Evolutionary conservation across 2,888 invertebrate species (phyloP), one percentile per base, ranked within the genome.

Genomic region (Andrena marginata): DNA sequence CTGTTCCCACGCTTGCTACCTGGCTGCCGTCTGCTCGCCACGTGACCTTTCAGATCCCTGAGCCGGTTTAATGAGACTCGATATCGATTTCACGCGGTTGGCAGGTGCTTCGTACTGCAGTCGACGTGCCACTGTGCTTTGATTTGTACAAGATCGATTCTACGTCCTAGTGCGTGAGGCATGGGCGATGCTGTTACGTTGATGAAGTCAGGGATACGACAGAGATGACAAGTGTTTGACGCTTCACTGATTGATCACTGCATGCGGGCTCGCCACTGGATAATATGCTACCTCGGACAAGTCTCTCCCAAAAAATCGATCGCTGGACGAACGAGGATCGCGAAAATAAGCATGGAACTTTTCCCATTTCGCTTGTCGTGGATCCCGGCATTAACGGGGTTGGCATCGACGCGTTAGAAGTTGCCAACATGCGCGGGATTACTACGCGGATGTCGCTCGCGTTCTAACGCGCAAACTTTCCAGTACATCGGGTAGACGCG

Each of bases 331-430:
- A 7, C 29, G 60, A 7, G 70, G 31, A 49, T 2, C 29, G 8
- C 48, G 31, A 48, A 8, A 48, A 49, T 29, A 23, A 48, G 54
- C 31, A 68, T 79, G 56, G 68, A 83, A 83, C 71, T 84, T 84
- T 72, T 78, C 54, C 71, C 56, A 69, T 79, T 71, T 59, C 75
- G 59, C 83, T 78, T 78, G 78, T 68, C 68, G 71, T 35, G 48
- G 29, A 29, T 54, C 59, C 62, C 49, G 56, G 48, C 68, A 75
- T 72, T 67, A 62, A 54, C 73, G n/a, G 35, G 42, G 33, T 33
- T 35, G 54, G 33, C 20, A 56, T 56, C 63, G 13, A 10, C 7
- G 10, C 59, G 13, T 29, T 60, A 26, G 59, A 59, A 70, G 56
- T 56, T 60, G 23, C 35, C 31, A 10, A n/a, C 49, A 49, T 7